Evolutionary conservation across 2,797 vertebrate genomes (phyloP), one percentile per base, ranked within the genome.

Genomic region (Phaenicophaeus curvirostris): DNA sequence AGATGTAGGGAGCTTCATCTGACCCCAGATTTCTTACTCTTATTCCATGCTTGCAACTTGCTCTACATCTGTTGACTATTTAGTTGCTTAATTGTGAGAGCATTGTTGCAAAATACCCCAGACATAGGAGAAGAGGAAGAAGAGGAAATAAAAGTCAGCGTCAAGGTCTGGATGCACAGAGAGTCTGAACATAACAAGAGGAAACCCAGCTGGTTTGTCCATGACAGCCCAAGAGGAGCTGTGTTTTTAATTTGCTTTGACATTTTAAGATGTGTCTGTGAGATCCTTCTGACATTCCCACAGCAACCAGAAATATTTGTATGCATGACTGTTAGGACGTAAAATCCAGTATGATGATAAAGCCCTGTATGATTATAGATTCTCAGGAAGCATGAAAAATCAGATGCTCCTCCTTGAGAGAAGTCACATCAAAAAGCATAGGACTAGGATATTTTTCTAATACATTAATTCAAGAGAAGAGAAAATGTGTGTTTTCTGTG

Each of bases 341-440:
- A 48, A 88, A 71, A 51, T 61, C 13, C 62, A 65, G 6, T n/a
- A 27, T 13, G 13, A 54, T 62, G 37, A 48, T 63, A 15, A 95
- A 88, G 44, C 46, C 21, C 27, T 80, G 7, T 48, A 11, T 42
- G 30, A 78, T 67, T 65, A 42, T 13, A 68, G 33, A 35, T 53
- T 83, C 65, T 65, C 53, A 57, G 61, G 23, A 87, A 87, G 73
- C 57, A 51, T n/a, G 51, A 84, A 75, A 87, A 86, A 82, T 78
- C 58, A 78, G 41, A 58, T 30, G 10, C 17, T 37, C 18, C 30
- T 63, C 15, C 71, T 44, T 62, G 55, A 76, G 50, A 95, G 37
- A 74, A 81, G 58, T 55, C 48, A 73, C 51, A 69, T 90, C 42
- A 89, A 92, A 85, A 21, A 84, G 30, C 39, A 54, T 1, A 66